Base-by-base conservation (phyloP, 1,140 invertebrate species). In the Platyscapa corneri region DNA sequence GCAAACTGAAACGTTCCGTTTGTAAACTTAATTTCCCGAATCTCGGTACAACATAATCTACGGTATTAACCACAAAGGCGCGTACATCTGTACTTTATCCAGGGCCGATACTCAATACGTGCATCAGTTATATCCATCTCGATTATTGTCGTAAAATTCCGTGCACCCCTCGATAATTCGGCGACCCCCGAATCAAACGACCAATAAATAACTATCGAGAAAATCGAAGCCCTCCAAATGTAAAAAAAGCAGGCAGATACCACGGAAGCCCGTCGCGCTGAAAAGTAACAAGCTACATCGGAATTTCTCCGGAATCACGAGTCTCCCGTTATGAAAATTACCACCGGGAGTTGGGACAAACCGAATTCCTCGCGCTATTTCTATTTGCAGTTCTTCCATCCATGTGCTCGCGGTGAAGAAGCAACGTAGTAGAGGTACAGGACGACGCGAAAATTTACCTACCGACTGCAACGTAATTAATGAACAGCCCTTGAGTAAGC, bases 401-500 rank as follows among this genome's bases (percentile, higher is more conserved):
- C n/a, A 30, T 46, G 7, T 23, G 32, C 34, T 37, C 77, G n/a
- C 37, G 56, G 49, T 16, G 18, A 18, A 53, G 49, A 53, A 16
- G 49, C 49, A 53, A 53, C 16, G 49, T 53, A 53, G 7, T 16
- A 16, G 49, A 2, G 49, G 49, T 67, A 34, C n/a, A n/a, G 18
- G 34, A 32, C 12, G 10, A 53, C 49, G 49, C 3, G 18, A 7
- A 53, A 65, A 10, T 46, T 65, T 60, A 83, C 53, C 39, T 70
- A 75, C 72, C 34, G 23, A 83, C 34, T 83, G 74, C 56, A 79
- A 70, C 56, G 76, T 60, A 84, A 84, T 84, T 84, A 70, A 84
- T 79, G 83, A 53, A 84, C 8, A 39, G 70, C 42, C 60, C 74
- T 83, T 37, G 82, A 65, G 53, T 74, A 39, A 64, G 30, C 39